These are phyloP conservation scores for Ophonus ardosiacus DNA, from an alignment of 2,888 invertebrate species.

Conservation along the genomic window DNA sequence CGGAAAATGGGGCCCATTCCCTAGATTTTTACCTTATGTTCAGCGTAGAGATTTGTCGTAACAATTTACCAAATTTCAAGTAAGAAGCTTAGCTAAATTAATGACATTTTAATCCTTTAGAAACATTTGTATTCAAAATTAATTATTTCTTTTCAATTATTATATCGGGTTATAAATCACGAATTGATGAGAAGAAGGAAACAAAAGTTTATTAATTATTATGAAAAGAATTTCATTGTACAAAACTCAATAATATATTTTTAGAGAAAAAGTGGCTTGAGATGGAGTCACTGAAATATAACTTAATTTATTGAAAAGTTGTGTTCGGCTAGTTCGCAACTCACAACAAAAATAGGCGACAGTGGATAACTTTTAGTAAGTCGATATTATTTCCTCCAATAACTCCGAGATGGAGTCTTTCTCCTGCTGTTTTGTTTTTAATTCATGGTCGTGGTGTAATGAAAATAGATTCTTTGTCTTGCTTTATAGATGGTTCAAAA, in stretches of 20 bases:
- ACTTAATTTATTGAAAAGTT: constrained; percentile 47
- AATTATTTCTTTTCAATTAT: not conserved
- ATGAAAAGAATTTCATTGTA: constrained; percentile 2
- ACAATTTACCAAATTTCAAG: not conserved
- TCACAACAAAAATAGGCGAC: constrained; percentile 17
- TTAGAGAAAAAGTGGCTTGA: not conserved
- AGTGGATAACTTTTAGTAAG: constrained; percentile 29
- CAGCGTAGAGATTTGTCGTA: not conserved
- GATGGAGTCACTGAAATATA: constrained; percentile 14
- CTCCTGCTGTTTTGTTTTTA: constrained; percentile 16
- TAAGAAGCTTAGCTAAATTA: not conserved
- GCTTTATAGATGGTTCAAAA: too few relatives aligned
- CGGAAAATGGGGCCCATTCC: not conserved
- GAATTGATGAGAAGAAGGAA: not conserved
- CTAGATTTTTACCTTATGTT: not conserved
- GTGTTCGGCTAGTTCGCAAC: constrained; percentile 6
- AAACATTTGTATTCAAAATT: constrained; percentile 2
- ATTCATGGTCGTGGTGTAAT: not conserved
- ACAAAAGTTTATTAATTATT: constrained; percentile 2
- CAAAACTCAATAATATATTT: not conserved
- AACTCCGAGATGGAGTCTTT: not conserved
- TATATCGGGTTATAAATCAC: not conserved
- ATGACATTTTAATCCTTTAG: not conserved
- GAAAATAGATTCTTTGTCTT: not conserved
- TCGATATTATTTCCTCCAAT: constrained; percentile 39